These are phyloP conservation scores for Cabera pusaria DNA, from an alignment of 2,888 invertebrate genomes.

Conservation along the genomic window DNA sequence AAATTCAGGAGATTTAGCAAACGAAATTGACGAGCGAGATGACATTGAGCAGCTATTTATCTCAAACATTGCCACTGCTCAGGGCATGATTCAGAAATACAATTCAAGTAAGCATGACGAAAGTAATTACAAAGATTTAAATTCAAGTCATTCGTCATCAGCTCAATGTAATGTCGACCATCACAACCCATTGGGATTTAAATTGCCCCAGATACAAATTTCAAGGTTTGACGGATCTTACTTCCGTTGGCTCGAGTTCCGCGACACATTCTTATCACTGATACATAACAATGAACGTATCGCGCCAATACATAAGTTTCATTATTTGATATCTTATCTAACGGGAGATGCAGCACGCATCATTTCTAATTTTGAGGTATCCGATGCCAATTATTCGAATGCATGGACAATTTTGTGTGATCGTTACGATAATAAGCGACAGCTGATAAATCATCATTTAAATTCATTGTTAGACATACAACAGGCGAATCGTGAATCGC, in stretches of 20 bases:
- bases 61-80: too few species aligned
- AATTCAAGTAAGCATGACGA: too few species aligned
- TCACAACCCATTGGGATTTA: conserved; percentile 5
- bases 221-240: conserved; percentile 29
- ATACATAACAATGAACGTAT: conserved; percentile 26
- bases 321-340: conserved; percentile 12
- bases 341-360: conserved; percentile 28
- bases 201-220: conserved; percentile 21
- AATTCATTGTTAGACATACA: conserved; percentile 25
- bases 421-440: conserved; percentile 29
- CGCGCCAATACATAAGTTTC: too few species aligned
- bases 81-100: too few species aligned
- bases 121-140: too few species aligned
- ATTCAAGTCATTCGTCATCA: too few species aligned
- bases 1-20: too few species aligned
- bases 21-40: too few species aligned
- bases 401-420: conserved; percentile 29
- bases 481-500: conserved; percentile 15
- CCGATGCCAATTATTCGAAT: conserved; percentile 21
- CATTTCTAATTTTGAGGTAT: conserved; percentile 23
- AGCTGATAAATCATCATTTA: conserved; percentile 28
- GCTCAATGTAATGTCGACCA: too few species aligned
- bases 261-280: conserved; percentile 24
- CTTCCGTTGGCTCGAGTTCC: conserved; percentile 31
- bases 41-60: too few species aligned